Evolutionary conservation across 1,140 invertebrate species (phyloP), one percentile per base, ranked within the genome.

Genomic region (Hormaphis cornu): DNA sequence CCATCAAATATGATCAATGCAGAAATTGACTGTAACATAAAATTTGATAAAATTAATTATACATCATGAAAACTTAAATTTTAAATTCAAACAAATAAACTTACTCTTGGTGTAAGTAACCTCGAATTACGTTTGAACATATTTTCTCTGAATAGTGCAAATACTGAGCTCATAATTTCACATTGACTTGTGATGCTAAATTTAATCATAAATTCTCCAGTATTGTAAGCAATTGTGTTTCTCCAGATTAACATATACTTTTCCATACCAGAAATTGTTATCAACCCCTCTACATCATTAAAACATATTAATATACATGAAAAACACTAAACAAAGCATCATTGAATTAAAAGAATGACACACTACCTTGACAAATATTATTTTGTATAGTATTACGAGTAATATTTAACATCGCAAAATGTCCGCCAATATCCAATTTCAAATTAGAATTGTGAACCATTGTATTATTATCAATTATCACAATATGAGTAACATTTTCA

Each of bases 191-290:
- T 86, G 30, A 90, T 87, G 70, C 86, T 85, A 75, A 98, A 92
- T 76, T 96, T 89, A 1, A 97, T 82, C 80, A 97, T 88, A 75
- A 86, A 92, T n/a, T 83, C 82, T 0, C 90, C 92, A 53, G 81
- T 85, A 76, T 99, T 99, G 22, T 83, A 80, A 72, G 86, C 83
- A 42, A 99, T 89, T 59, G 74, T 72, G 75, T 89, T 88, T 76
- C 80, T 89, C 85, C 74, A 85, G 77, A 84, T 89, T 28, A 85
- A 81, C 79, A 98, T 83, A 74, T 89, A 87, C 79, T 99, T 99
- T 78, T 99, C 97, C 94, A 98, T 99, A 16, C 97, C 97, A 66
- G 85, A 82, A 5, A 99, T 81, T 0, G 87, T 85, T 3, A 99
- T 82, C 16, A 99, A 78, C 0, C 96, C 91, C 10, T 78, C 81